Evolutionary conservation across 1,140 invertebrate genomes (phyloP).

Genomic region (Drosophila bipectinata): DNA sequence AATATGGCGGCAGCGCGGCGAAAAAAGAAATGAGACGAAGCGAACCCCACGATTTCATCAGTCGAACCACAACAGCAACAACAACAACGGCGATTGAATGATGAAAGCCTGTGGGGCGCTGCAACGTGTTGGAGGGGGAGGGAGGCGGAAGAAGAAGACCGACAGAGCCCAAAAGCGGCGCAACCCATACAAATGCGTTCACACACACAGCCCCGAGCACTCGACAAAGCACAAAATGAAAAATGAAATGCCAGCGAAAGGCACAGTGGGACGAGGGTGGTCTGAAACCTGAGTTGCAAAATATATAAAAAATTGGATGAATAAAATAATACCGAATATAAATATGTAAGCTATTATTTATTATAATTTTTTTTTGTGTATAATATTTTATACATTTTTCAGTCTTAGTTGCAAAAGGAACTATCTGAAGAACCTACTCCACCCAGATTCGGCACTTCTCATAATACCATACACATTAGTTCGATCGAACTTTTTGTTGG

Average conservation of each 20-base stretch:
- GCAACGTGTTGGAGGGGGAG: conserved; percentile 17
- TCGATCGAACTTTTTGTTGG: not conserved
- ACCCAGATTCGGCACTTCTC: no score
- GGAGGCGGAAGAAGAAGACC: conserved; percentile 7
- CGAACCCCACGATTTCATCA: conserved; percentile 27
- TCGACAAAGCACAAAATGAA: conserved; percentile 64
- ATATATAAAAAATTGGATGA: no score
- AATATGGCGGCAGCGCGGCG: conserved; percentile 65
- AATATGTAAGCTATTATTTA: no score
- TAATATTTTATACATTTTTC: no score
- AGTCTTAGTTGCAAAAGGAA: no score
- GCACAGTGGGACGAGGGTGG: conserved; percentile 53
- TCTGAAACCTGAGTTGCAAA: no score
- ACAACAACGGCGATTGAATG: conserved; percentile 31
- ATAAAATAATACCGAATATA: not conserved
- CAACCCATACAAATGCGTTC: conserved; percentile 43
- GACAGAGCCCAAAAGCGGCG: conserved; percentile 61
- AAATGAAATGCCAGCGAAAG: conserved; percentile 68
- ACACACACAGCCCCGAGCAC: conserved; percentile 26
- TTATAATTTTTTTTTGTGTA: no score
- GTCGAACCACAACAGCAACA: conserved; percentile 47
- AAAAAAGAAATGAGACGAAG: conserved; percentile 23
- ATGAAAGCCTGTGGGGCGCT: conserved; percentile 44
- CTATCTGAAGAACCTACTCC: no score
- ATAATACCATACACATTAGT: no score